These are phyloP conservation scores for Phyllotreta striolata DNA, from an alignment of 2,888 invertebrate species.

Conservation along the genomic window DNA sequence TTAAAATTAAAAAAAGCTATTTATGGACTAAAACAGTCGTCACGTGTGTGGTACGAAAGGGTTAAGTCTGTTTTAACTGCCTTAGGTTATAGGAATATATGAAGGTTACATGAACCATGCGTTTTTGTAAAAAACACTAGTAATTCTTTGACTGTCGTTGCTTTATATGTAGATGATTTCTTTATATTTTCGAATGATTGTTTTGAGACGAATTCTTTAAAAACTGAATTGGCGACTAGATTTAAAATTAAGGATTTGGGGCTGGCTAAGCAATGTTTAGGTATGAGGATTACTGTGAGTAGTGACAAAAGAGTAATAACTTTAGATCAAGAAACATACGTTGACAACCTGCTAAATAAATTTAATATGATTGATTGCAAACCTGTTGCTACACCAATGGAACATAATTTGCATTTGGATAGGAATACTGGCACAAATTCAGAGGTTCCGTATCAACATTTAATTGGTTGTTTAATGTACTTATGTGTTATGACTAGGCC, in stretches of 20 bases:
- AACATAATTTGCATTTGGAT: conserved; percentile 2
- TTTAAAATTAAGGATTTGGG: not conserved
- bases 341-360: conserved; percentile 3
- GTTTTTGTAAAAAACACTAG: too few relatives aligned
- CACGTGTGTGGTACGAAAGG: too few relatives aligned
- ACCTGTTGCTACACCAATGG: conserved; percentile 11
- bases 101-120: too few relatives aligned
- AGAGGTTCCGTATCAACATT: conserved; percentile 7
- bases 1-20: too few relatives aligned
- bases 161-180: too few relatives aligned
- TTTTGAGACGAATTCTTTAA: too few relatives aligned
- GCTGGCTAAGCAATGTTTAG: conserved; percentile 6
- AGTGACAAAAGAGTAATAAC: conserved; percentile 1
- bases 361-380: conserved; percentile 8
- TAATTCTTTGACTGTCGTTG: too few relatives aligned
- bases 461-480: conserved; percentile 6
- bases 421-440: not conserved
- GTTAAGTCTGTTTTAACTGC: too few relatives aligned
- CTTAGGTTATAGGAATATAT: too few relatives aligned
- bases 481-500: conserved; percentile 6
- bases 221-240: too few relatives aligned
- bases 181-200: too few relatives aligned
- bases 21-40: too few relatives aligned
- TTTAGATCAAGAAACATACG: conserved; percentile 6
- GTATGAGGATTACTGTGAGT: conserved; percentile 1